Conservation (phyloP, 2,113 vertebrate genomes). For the Odontophorus gujanensis region DNA sequence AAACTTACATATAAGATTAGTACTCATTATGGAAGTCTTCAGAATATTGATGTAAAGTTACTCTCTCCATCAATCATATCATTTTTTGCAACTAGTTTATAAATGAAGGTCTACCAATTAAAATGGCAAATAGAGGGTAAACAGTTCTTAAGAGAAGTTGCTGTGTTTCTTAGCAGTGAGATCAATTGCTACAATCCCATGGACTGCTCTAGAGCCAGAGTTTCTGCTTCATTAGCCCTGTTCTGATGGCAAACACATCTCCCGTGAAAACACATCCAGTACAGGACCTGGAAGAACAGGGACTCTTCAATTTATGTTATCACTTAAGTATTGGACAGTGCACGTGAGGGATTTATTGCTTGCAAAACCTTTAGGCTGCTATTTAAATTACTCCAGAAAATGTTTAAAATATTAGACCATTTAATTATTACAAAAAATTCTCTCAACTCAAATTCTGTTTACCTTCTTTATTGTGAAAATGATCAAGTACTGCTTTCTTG, state of each 20-base stretch:
- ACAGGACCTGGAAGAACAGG: rapidly evolving
- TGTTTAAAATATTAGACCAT: not conserved
- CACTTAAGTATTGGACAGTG: rapidly evolving
- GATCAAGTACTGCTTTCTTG: not conserved
- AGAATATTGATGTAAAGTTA: conserved; percentile 35
- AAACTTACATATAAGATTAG: not conserved
- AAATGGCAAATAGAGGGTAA: not conserved
- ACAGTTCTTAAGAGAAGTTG: not conserved
- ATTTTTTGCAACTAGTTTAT: not conserved
- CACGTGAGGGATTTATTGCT: rapidly evolving
- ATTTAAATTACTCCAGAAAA: not conserved
- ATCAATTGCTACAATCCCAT: no score
- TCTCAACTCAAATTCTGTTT: not conserved
- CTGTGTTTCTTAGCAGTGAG: not conserved
- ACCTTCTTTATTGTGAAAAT: conserved; percentile 16
- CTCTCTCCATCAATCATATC: not conserved
- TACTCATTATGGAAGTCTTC: not conserved
- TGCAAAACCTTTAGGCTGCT: not conserved
- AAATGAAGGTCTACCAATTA: not conserved
- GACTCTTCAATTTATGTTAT: not conserved
- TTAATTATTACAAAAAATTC: not conserved
- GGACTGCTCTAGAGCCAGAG: not conserved
- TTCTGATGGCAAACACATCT: not conserved
- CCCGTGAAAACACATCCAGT: not conserved
- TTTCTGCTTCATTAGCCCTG: rapidly evolving